Evolutionary conservation across 2,888 invertebrate genomes (phyloP).

Genomic region (Ophonus ardosiacus): DNA sequence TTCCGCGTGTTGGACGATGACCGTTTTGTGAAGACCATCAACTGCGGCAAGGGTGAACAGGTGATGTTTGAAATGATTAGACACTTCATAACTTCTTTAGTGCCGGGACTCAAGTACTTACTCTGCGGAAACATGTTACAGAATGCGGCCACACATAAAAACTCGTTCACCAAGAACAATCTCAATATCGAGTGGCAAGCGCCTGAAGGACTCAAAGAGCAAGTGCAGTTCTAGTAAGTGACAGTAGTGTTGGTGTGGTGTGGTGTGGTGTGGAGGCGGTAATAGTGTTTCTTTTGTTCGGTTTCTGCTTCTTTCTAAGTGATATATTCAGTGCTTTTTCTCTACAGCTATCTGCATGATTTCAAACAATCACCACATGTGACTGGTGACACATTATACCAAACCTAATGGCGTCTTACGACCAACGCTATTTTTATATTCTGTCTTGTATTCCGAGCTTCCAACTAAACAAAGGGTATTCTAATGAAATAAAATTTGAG

Average conservation of each 20-base stretch:
- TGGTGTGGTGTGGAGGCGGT: background rate
- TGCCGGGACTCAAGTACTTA: slow-evolving; percentile 59
- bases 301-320: background rate
- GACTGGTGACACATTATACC: background rate
- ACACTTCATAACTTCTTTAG: slow-evolving; percentile 48
- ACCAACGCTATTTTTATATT: background rate
- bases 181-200: slow-evolving; percentile 82
- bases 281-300: too few species aligned
- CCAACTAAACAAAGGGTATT: too few species aligned
- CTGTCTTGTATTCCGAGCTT: too few species aligned
- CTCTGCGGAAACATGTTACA: slow-evolving; percentile 72
- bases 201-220: slow-evolving; percentile 80
- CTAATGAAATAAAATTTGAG: too few species aligned
- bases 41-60: slow-evolving; percentile 77
- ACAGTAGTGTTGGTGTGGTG: slow-evolving; percentile 1
- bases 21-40: slow-evolving; percentile 77
- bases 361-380: background rate
- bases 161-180: slow-evolving; percentile 79
- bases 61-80: slow-evolving; percentile 74
- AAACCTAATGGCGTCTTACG: too few species aligned
- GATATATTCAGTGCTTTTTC: slow-evolving; percentile 2
- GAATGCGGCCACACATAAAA: slow-evolving; percentile 85
- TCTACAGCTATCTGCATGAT: background rate
- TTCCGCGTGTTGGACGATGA: slow-evolving; percentile 79
- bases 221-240: slow-evolving; percentile 81